These are phyloP conservation scores for Amphipoea oculea DNA, from an alignment of 2,888 invertebrate species.

Conservation along the genomic window DNA sequence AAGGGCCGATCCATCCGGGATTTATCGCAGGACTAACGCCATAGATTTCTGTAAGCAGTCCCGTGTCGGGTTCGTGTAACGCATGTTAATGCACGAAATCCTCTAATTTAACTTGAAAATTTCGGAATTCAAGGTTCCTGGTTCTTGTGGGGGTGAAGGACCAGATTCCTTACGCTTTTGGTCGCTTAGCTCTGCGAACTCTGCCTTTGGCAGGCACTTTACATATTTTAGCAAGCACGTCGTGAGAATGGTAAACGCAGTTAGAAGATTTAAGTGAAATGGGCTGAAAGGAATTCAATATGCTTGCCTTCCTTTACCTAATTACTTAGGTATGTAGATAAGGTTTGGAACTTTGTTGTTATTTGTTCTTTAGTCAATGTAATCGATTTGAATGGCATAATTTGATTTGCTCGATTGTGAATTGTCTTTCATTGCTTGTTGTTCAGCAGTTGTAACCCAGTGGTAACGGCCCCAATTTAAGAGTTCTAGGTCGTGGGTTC, in stretches of 20 bases:
- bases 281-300: constrained; percentile 20
- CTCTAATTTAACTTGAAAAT: constrained; percentile 40
- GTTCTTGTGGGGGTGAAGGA: constrained; percentile 16
- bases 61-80: constrained; percentile 28
- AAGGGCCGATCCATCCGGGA: constrained; percentile 19
- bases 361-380: neutral
- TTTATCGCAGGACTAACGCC: constrained; percentile 39
- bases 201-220: constrained; percentile 43
- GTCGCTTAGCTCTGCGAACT: neutral
- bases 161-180: constrained; percentile 28
- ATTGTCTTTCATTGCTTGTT: neutral
- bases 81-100: constrained; percentile 47
- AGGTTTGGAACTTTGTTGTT: neutral
- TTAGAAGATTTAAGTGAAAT: constrained; percentile 30
- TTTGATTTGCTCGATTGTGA: neutral
- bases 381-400: neutral
- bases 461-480: too few relatives aligned
- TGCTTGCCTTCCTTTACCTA: constrained; percentile 21
- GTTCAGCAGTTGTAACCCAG: too few relatives aligned
- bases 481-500: too few relatives aligned
- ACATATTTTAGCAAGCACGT: constrained; percentile 40
- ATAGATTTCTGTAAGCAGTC: constrained; percentile 45
- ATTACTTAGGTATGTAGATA: constrained; percentile 11
- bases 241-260: constrained; percentile 28
- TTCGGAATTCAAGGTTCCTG: constrained; percentile 11